Percentiles rank a stretch among this genome's conserved stretches.
phyloP scores from a whole-genome alignment of 2,888 invertebrate genomes.

The Andrena camellia region DNA sequence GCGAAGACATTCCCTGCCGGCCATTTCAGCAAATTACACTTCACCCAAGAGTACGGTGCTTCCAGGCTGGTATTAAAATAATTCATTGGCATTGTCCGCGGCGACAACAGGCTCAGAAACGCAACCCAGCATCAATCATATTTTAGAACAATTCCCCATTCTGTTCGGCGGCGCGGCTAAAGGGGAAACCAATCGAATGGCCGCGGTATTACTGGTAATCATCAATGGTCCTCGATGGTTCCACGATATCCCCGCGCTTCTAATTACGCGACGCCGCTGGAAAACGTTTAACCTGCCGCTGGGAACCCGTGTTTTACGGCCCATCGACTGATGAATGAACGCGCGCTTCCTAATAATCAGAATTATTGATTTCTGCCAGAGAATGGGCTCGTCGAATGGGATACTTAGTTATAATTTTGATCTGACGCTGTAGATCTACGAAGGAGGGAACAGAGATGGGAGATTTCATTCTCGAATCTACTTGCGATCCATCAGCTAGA shows the following conservation, averaged over 20 bases:
- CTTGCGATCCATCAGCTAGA: too few species aligned
- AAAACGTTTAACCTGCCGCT: conserved; percentile 56
- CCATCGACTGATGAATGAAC: conserved; percentile 61
- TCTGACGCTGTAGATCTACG: neutral
- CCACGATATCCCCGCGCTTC: conserved; percentile 29
- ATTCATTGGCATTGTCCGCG: conserved; percentile 37
- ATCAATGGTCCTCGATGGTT: conserved; percentile 23
- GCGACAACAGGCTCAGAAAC: conserved; percentile 24
- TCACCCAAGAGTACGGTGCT: neutral
- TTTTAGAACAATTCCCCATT: conserved; percentile 53
- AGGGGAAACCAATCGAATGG: conserved; percentile 49
- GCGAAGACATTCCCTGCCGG: too few species aligned
- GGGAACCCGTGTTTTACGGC: conserved; percentile 48
- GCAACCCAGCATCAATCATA: conserved; percentile 43
- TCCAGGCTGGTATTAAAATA: conserved; percentile 28
- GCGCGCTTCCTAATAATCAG: conserved; percentile 37
- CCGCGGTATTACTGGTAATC: conserved; percentile 45
- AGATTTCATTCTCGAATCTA: too few species aligned
- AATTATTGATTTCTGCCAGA: conserved; percentile 31
- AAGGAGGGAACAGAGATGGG: too few species aligned
- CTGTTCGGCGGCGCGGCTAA: conserved; percentile 20
- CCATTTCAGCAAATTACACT: conserved; percentile 26
- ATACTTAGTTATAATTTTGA: neutral
- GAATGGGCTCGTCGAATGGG: neutral
- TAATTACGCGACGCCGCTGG: conserved; percentile 53